Base-by-base conservation (phyloP, 64 coral and sea anemone species). In the Actinia tenebrosa region DNA sequence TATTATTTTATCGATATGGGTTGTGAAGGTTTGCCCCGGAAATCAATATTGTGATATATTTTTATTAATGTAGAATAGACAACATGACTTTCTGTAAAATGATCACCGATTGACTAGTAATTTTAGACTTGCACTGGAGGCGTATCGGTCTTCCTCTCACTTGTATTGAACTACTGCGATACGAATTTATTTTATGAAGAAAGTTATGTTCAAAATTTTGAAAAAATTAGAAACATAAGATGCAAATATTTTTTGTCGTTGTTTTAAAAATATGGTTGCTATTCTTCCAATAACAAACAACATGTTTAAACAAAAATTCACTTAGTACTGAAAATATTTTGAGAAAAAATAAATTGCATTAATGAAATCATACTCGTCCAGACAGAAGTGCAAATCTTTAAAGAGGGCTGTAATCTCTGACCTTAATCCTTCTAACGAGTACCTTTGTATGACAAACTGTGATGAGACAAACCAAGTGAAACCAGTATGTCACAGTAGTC, bases 21-120 rank as follows among this genome's bases (percentile, higher is more conserved):
- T 56, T 72, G 69, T 14, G 25, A 75, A 75, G 69, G 23, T 26
- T 75, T 75, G 69, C 69, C 69, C 69, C 69, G 69, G 69, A 75
- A 75, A 75, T 75, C 7, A 37, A 75, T 75, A 75, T 75, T 75
- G 26, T 30, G 42, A 75, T 75, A 42, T 26, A 75, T 75, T 43
- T 75, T n/a, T 14, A 75, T 75, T 42, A 42, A 75, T 30, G 26
- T 42, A 10, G 26, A 75, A 75, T 42, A 14, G n/a, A 14, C 69
- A 30, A 30, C n/a, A 75, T 30, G n/a, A 75, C 3, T 75, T 75
- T 75, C n/a, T 25, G 69, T 75, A 42, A 30, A n/a, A 75, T 75
- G 11, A 75, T 15, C 26, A 14, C 8, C 30, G 30, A 37, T 37
- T 37, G 30, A 16, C 56, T 11, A 42, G 11, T 75, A 26, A 20